phyloP scores from a whole-genome alignment of 2,113 vertebrate genomes.

The Eira barbara region DNA sequence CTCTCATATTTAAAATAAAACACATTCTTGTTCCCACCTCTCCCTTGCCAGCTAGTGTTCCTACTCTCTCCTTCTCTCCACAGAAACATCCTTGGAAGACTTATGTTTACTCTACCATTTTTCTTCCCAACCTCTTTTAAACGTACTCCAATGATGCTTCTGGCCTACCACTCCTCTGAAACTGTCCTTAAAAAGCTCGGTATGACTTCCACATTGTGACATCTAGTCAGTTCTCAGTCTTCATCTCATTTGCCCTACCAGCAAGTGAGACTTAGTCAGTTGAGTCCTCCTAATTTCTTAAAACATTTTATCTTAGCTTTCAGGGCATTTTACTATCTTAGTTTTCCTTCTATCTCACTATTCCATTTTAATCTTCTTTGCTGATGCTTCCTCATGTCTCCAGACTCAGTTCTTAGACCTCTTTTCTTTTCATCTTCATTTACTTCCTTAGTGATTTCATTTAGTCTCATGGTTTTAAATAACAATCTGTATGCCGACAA shows the following conservation, averaged over 20 bases:
- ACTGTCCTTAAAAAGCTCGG: background rate
- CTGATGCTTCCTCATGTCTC: background rate
- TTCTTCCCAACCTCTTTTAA: background rate
- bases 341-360: background rate
- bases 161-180: background rate
- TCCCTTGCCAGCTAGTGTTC: background rate
- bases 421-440: slow-evolving; percentile 11
- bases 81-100: background rate
- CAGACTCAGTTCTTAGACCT: background rate
- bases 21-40: background rate
- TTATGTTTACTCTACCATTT: slow-evolving; percentile 19
- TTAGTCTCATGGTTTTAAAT: slow-evolving; percentile 8
- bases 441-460: slow-evolving; percentile 28
- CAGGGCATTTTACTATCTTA: background rate
- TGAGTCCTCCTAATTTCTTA: background rate
- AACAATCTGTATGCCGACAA: background rate
- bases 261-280: background rate
- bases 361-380: slow-evolving; percentile 3
- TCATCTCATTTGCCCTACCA: background rate
- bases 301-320: background rate
- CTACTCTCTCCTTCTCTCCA: background rate
- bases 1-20: slow-evolving; percentile 28
- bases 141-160: background rate
- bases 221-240: background rate
- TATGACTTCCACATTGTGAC: background rate